These are phyloP conservation scores for Atethmia centrago DNA, from an alignment of 2,888 invertebrate species.

Conservation along the genomic window DNA sequence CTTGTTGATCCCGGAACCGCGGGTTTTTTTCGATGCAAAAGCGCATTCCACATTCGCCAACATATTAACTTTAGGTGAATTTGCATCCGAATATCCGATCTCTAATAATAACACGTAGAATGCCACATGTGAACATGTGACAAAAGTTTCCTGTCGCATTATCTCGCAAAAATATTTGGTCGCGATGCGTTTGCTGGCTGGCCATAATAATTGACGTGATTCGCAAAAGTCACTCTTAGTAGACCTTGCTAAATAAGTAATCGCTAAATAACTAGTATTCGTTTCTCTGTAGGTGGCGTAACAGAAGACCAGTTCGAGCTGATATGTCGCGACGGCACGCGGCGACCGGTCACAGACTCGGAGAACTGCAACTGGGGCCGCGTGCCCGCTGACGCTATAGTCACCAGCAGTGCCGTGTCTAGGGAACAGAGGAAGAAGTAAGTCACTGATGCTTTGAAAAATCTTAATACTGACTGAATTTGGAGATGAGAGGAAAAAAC, in stretches of 20 bases:
- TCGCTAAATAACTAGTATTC: neutral
- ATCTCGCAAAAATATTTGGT: neutral
- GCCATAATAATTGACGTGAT: neutral
- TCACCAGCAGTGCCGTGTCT: constrained; percentile 95
- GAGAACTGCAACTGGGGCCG: constrained; percentile 96
- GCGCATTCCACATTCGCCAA: too few relatives aligned
- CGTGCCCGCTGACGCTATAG: constrained; percentile 95
- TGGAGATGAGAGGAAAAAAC: neutral
- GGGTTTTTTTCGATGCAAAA: too few relatives aligned
- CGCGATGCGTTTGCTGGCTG: neutral
- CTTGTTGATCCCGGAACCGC: too few relatives aligned
- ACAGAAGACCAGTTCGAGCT: constrained; percentile 94
- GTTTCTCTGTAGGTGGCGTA: constrained; percentile 89
- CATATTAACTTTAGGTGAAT: too few relatives aligned
- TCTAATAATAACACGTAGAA: too few relatives aligned
- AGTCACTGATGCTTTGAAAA: neutral
- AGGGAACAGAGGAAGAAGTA: constrained; percentile 88
- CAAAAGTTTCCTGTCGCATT: neutral
- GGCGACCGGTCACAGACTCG: constrained; percentile 93
- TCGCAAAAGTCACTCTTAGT: neutral
- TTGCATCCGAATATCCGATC: too few relatives aligned
- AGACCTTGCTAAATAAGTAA: neutral
- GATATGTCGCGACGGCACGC: constrained; percentile 94
- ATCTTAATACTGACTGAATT: neutral
- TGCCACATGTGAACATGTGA: too few relatives aligned